Evolutionary conservation across 2,797 vertebrate species (phyloP).

Genomic region (Tinamus major): DNA sequence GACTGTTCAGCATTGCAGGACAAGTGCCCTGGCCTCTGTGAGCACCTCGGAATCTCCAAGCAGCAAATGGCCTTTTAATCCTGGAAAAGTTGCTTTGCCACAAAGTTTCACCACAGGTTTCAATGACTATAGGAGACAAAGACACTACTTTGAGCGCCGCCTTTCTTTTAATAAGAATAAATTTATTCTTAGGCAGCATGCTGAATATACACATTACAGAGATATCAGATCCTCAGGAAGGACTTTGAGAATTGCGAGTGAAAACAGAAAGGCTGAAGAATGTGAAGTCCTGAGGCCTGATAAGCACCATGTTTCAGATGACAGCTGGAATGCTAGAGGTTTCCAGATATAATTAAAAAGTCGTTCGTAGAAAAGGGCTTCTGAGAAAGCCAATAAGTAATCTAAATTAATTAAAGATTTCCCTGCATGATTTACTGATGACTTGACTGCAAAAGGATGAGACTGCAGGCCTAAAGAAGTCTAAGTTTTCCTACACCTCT

Average conservation of each 20-base stretch:
- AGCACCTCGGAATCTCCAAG: neutral
- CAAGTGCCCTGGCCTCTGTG: accelerated
- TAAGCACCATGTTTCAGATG: slow-evolving; percentile 2
- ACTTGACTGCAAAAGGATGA: slow-evolving; percentile 12
- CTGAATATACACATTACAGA: neutral
- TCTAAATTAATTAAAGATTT: slow-evolving; percentile 36
- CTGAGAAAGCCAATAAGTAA: neutral
- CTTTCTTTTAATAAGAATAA: neutral
- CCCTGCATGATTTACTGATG: neutral
- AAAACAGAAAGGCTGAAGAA: neutral
- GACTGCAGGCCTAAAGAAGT: slow-evolving; percentile 27
- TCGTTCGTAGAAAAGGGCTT: neutral
- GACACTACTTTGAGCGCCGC: neutral
- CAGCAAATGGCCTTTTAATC: neutral
- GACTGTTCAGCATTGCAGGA: neutral
- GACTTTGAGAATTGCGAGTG: neutral
- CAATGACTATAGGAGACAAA: neutral
- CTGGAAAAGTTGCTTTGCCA: neutral
- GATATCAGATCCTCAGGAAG: neutral
- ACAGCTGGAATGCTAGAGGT: neutral
- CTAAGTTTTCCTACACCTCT: slow-evolving; percentile 1
- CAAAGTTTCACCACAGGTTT: neutral
- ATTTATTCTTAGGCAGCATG: neutral
- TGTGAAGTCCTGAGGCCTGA: neutral
- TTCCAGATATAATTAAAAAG: neutral